phyloP scores from a whole-genome alignment of 1,140 invertebrate genomes.

The Agrypnia vestita region DNA sequence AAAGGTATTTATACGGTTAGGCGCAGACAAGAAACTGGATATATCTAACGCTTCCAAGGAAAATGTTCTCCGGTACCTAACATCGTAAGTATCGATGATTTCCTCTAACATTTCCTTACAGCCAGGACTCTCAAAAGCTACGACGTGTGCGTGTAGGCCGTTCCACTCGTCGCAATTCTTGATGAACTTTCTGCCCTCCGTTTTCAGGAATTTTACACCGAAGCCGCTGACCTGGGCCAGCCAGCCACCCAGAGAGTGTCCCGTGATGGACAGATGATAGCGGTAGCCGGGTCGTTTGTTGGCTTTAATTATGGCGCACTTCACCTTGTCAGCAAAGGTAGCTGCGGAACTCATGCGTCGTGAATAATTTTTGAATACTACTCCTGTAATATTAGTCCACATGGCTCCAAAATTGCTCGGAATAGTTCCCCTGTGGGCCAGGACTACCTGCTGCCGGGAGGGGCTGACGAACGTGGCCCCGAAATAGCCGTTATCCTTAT shows the following conservation, averaged over 20 bases:
- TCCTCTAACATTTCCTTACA: background rate
- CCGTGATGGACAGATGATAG: too few species aligned
- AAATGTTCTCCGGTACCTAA: background rate
- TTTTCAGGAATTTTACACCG: background rate
- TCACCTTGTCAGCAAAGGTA: too few species aligned
- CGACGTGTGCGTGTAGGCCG: too few species aligned
- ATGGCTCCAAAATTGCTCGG: too few species aligned
- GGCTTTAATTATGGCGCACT: too few species aligned
- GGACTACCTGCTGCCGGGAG: background rate
- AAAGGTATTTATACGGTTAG: background rate
- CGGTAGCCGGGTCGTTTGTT: too few species aligned
- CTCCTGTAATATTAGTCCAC: background rate
- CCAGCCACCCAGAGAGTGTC: too few species aligned
- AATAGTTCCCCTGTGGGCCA: too few species aligned
- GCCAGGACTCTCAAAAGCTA: background rate
- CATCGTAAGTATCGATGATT: background rate
- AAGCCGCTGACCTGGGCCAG: too few species aligned
- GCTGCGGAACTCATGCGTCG: background rate
- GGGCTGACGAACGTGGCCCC: background rate
- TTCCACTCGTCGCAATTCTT: too few species aligned
- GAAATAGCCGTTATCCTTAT: background rate
- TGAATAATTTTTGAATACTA: background rate
- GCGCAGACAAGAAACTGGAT: background rate
- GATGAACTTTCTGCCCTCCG: background rate
- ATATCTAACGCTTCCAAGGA: background rate